Percentiles rank a stretch among this genome's conserved stretches.
Evolutionary conservation across 2,797 vertebrate genomes (phyloP).

Genomic region (Psittacula derbiana): DNA sequence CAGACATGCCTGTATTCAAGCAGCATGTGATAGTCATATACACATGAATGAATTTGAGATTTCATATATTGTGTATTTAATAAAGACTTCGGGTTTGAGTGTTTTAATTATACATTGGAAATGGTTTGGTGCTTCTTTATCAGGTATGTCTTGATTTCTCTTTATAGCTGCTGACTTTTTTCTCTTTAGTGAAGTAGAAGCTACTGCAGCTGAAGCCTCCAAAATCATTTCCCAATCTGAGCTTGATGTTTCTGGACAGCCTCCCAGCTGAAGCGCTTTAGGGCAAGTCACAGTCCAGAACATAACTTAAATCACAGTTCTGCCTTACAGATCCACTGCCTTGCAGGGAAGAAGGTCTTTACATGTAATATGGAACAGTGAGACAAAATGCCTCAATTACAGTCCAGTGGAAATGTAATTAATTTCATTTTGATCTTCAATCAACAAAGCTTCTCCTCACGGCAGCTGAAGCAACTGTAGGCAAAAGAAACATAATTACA

Average conservation of each 20-base stretch:
- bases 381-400: conserved; percentile 21
- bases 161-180: background rate
- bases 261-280: background rate
- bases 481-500: background rate
- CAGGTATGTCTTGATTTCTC: background rate
- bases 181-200: background rate
- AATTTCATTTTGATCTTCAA: background rate
- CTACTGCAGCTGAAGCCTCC: background rate
- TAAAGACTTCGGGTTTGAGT: background rate
- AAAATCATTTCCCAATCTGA: background rate
- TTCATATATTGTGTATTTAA: background rate
- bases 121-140: background rate
- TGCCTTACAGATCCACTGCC: background rate
- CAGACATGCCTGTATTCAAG: background rate
- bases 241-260: background rate
- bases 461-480: background rate
- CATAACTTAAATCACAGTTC: background rate
- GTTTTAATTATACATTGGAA: background rate
- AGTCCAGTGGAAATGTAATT: background rate
- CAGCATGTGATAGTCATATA: background rate
- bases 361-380: background rate
- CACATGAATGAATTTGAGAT: background rate
- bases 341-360: background rate
- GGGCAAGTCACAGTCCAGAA: background rate
- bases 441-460: background rate